phyloP scores from a whole-genome alignment of 2,113 vertebrate species.

The Phalacrocorax aristotelis region DNA sequence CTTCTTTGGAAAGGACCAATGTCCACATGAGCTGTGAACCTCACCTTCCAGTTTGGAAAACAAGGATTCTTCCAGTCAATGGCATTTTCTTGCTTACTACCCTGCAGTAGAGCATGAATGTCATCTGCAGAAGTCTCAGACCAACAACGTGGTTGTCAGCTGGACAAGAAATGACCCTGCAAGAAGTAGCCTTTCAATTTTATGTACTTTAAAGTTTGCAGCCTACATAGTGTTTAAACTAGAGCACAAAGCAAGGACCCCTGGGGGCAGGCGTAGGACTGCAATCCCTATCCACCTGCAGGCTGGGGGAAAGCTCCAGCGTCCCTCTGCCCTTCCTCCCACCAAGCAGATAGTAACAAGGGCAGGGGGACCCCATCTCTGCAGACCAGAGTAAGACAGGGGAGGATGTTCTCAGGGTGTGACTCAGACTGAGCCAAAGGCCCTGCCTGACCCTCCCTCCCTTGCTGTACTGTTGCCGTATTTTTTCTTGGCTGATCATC shows the following conservation, averaged over 20 bases:
- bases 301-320: background rate
- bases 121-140: background rate
- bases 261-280: background rate
- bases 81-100: background rate
- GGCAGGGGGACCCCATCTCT: background rate
- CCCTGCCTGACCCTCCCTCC: background rate
- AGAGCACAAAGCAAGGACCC: background rate
- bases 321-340: background rate
- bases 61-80: background rate
- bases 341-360: background rate
- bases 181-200: background rate
- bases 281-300: background rate
- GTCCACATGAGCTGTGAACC: background rate
- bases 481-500: background rate
- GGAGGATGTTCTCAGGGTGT: background rate
- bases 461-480: background rate
- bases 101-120: background rate
- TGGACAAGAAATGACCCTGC: background rate
- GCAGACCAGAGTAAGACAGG: background rate
- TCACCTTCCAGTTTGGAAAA: background rate
- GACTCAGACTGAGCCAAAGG: background rate
- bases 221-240: background rate
- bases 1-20: background rate
- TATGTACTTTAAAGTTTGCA: background rate
- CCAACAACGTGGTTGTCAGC: background rate